Conservation (phyloP, 2,113 vertebrate genomes). For the Epinephelus lanceolatus region DNA sequence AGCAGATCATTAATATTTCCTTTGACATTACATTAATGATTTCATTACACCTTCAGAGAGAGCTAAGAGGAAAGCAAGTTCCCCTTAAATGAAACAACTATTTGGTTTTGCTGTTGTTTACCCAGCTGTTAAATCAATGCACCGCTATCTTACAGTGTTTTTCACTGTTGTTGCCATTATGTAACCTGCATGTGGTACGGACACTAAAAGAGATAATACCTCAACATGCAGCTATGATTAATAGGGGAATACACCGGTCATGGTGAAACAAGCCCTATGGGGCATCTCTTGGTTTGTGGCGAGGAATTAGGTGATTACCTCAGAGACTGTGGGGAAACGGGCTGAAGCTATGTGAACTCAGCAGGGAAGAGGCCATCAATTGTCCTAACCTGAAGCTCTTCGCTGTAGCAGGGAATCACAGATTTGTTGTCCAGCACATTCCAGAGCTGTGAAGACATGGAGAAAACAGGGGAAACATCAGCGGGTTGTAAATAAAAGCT, state of each 20-base stretch:
- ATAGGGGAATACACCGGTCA: conserved; percentile 4
- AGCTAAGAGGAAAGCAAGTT: conserved; percentile 3
- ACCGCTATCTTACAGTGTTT: conserved; percentile 8
- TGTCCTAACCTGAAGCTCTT: conserved; percentile 34
- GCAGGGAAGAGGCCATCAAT: conserved; percentile 73
- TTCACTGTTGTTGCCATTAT: conserved; percentile 8
- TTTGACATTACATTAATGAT: background rate
- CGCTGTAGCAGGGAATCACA: background rate
- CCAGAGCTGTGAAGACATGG: conserved; percentile 47
- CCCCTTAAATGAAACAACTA: background rate
- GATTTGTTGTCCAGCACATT: conserved; percentile 48
- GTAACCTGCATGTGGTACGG: conserved; percentile 31
- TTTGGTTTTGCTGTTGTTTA: conserved; percentile 16
- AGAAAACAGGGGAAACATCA: conserved; percentile 21
- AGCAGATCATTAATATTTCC: background rate
- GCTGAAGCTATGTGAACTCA: conserved; percentile 61
- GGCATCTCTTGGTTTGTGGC: conserved; percentile 37
- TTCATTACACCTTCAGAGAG: background rate
- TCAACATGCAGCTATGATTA: conserved; percentile 36
- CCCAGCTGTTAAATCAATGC: conserved; percentile 25
- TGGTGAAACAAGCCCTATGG: conserved; percentile 39
- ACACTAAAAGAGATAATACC: conserved; percentile 34
- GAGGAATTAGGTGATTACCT: conserved; percentile 75
- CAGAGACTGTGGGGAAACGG: conserved; percentile 43
- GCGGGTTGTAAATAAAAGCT: conserved; percentile 30